Evolutionary conservation across 2,888 invertebrate genomes (phyloP).

Genomic region (Euclidia mi): DNA sequence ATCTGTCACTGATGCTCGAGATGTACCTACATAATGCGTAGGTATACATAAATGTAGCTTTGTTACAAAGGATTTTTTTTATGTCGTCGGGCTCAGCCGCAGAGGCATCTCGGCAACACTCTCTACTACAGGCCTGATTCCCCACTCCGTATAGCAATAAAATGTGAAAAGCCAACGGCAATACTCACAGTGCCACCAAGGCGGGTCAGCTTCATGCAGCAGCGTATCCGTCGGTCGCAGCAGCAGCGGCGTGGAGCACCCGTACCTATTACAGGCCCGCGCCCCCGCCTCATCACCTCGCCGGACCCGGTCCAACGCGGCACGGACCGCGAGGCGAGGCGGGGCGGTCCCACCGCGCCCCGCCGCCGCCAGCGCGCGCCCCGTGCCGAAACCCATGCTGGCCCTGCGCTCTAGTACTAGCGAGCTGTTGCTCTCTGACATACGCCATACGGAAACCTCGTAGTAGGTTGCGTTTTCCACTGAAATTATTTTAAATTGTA

Average conservation of each 20-base stretch:
- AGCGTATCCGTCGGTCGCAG: slow-evolving; percentile 79
- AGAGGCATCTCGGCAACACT: no score
- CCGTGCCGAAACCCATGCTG: slow-evolving; percentile 79
- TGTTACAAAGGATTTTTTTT: no score
- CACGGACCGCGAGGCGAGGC: slow-evolving; percentile 60
- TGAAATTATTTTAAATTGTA: slow-evolving; percentile 45
- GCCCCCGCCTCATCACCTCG: slow-evolving; percentile 83
- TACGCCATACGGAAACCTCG: slow-evolving; percentile 84
- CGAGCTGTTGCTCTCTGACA: slow-evolving; percentile 81
- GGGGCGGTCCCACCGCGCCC: slow-evolving; percentile 61
- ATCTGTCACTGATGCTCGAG: no score
- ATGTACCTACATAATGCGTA: no score
- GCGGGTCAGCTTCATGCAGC: slow-evolving; percentile 74
- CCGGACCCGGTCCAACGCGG: slow-evolving; percentile 71
- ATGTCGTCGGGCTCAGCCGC: no score
- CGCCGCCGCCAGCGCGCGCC: slow-evolving; percentile 73
- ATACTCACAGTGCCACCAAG: slow-evolving; percentile 84
- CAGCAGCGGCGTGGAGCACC: slow-evolving; percentile 78
- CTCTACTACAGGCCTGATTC: no score
- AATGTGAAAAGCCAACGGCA: neutral
- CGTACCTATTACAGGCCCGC: slow-evolving; percentile 83
- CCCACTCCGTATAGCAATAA: no score
- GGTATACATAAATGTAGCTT: no score
- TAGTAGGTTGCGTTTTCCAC: slow-evolving; percentile 87
- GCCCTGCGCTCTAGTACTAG: slow-evolving; percentile 77